phyloP scores from a whole-genome alignment of 2,888 invertebrate species.

The Orchesella flavescens region DNA sequence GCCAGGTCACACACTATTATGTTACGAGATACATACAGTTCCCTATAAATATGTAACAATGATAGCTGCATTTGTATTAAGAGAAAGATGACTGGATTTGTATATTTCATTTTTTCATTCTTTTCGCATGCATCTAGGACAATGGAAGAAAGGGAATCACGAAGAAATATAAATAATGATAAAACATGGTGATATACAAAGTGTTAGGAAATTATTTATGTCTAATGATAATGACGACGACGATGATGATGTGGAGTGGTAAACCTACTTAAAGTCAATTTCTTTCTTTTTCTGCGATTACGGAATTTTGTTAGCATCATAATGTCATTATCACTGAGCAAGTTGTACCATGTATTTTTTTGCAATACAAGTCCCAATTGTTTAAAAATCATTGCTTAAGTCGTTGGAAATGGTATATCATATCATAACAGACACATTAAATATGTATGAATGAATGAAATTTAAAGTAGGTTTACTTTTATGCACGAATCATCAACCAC shows the following conservation, averaged over 20 bases:
- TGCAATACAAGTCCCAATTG: neutral
- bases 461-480: too few relatives aligned
- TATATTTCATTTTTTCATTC: too few relatives aligned
- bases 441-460: too few relatives aligned
- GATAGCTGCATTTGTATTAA: too few relatives aligned
- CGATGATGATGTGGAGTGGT: slow-evolving; percentile 31
- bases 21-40: too few relatives aligned
- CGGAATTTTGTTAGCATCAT: slow-evolving; percentile 11
- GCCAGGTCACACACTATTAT: too few relatives aligned
- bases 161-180: slow-evolving; percentile 51
- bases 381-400: too few relatives aligned
- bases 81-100: too few relatives aligned
- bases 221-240: slow-evolving; percentile 38
- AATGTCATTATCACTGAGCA: slow-evolving; percentile 50
- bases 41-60: too few relatives aligned
- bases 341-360: neutral
- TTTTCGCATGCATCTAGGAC: slow-evolving; percentile 34
- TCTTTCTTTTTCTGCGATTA: neutral
- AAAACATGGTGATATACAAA: slow-evolving; percentile 24
- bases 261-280: slow-evolving; percentile 13
- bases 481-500: slow-evolving; percentile 23
- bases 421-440: too few relatives aligned
- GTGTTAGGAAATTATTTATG: slow-evolving; percentile 48
- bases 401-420: too few relatives aligned
- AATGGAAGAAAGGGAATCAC: slow-evolving; percentile 53